Percentiles rank a stretch among this genome's conserved stretches.
Conservation (phyloP, 2,113 vertebrate genomes). For the Hippocampus mohnikei region DNA sequence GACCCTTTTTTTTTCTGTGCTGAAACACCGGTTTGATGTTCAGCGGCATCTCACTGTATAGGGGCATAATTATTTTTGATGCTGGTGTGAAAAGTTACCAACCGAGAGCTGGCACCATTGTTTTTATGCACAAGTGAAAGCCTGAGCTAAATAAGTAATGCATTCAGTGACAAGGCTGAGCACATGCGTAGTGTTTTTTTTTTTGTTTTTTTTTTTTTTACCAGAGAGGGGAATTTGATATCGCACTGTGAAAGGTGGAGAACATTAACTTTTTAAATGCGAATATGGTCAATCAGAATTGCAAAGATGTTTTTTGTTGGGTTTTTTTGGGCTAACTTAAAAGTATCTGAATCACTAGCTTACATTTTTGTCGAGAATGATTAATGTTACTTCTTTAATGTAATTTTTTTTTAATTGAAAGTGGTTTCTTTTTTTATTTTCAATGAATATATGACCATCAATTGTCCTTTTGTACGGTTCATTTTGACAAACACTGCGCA, state of each 20-base stretch:
- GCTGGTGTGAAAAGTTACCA: conserved; percentile 54
- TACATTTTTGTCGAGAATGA: background rate
- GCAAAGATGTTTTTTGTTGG: background rate
- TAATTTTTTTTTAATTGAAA: too few relatives aligned
- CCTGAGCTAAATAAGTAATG: conserved; percentile 50
- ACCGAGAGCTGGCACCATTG: conserved; percentile 43
- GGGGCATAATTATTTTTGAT: conserved; percentile 36
- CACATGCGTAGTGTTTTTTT: background rate
- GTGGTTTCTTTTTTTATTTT: too few relatives aligned
- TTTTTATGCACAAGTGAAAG: conserved; percentile 37
- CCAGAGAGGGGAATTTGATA: conserved; percentile 24
- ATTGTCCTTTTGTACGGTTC: too few relatives aligned
- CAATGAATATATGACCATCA: too few relatives aligned
- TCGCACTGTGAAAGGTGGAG: conserved; percentile 27
- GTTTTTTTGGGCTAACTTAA: conserved; percentile 13
- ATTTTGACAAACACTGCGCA: too few relatives aligned
- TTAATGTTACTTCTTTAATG: too few relatives aligned
- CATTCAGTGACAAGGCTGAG: conserved; percentile 38
- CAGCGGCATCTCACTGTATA: conserved; percentile 16
- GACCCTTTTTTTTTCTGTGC: background rate
- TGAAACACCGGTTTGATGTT: conserved; percentile 39
- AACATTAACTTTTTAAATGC: conserved; percentile 21
- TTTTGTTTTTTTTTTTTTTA: conserved; percentile 29
- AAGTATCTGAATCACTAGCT: background rate
- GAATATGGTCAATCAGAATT: conserved; percentile 13